A percentile compares a stretch with the other conserved stretches of the same genome.
These are phyloP conservation scores for Cantharis lateralis DNA, from an alignment of 2,888 invertebrate species.

Conservation along the genomic window DNA sequence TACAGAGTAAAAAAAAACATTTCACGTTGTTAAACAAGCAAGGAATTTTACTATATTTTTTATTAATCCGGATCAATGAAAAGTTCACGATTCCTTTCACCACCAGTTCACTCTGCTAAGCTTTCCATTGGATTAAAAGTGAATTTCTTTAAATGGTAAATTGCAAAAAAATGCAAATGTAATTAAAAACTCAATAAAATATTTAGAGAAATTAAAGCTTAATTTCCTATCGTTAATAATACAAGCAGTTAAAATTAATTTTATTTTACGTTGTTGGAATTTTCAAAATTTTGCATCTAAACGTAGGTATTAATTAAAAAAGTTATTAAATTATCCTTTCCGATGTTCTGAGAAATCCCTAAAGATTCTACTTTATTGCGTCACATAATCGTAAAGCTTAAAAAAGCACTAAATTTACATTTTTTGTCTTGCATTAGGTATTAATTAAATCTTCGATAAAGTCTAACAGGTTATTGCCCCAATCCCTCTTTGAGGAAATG, in stretches of 20 bases:
- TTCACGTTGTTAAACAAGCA: not conserved
- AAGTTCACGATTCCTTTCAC: not conserved
- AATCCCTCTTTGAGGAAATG: too few relatives aligned
- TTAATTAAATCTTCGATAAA: not conserved
- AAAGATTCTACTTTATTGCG: not conserved
- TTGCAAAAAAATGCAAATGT: not conserved
- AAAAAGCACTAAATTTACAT: not conserved
- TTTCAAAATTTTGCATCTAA: not conserved
- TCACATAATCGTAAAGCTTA: not conserved
- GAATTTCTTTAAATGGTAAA: not conserved
- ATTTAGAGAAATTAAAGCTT: not conserved
- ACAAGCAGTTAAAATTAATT: not conserved
- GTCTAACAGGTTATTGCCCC: not conserved
- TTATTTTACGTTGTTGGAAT: not conserved
- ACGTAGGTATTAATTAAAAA: not conserved
- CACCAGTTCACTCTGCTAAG: not conserved
- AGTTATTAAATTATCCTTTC: not conserved
- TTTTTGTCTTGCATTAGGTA: not conserved
- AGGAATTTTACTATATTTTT: not conserved
- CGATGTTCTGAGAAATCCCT: not conserved
- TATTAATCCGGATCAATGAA: not conserved
- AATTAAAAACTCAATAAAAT: not conserved
- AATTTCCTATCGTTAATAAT: not conserved
- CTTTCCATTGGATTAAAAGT: not conserved
- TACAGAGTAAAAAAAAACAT: not conserved